Percentiles rank a stretch among this genome's conserved stretches.
Conservation (phyloP, 2,797 vertebrate species). For the Darevskia mixta region DNA sequence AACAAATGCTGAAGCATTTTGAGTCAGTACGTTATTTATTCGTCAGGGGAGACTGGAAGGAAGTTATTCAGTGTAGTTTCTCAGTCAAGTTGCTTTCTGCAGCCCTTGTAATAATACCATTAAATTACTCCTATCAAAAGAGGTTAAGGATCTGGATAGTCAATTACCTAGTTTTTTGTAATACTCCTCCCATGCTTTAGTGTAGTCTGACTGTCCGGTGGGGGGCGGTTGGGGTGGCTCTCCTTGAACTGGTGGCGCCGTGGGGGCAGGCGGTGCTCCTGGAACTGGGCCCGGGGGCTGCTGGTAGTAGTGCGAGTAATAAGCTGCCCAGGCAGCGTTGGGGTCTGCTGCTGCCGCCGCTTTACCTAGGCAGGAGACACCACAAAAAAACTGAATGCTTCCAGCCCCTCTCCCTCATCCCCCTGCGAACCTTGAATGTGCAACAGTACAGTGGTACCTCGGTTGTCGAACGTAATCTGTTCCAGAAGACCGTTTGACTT, state of each 20-base stretch:
- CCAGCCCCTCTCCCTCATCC: not conserved
- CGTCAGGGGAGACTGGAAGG: not conserved
- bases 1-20: not conserved
- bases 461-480: too few species aligned
- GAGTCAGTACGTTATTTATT: not conserved
- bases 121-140: not conserved
- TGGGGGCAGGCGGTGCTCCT: conserved; percentile 82
- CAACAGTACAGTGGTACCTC: too few species aligned
- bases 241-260: conserved; percentile 83
- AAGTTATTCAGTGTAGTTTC: not conserved
- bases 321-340: conserved; percentile 94
- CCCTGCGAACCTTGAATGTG: not conserved
- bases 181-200: conserved; percentile 95
- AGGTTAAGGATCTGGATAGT: not conserved
- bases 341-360: conserved; percentile 85
- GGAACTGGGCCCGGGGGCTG: conserved; percentile 88
- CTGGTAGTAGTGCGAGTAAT: conserved; percentile 94
- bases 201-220: conserved; percentile 89
- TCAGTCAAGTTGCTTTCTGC: not conserved
- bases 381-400: not conserved
- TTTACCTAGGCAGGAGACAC: conserved; percentile 79
- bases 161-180: conserved; percentile 91
- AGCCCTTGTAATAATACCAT: not conserved
- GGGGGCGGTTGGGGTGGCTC: conserved; percentile 83
- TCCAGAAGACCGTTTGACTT: too few species aligned